Base-by-base conservation (phyloP, 2,113 vertebrate species). In the Sceloporus tristichus region DNA sequence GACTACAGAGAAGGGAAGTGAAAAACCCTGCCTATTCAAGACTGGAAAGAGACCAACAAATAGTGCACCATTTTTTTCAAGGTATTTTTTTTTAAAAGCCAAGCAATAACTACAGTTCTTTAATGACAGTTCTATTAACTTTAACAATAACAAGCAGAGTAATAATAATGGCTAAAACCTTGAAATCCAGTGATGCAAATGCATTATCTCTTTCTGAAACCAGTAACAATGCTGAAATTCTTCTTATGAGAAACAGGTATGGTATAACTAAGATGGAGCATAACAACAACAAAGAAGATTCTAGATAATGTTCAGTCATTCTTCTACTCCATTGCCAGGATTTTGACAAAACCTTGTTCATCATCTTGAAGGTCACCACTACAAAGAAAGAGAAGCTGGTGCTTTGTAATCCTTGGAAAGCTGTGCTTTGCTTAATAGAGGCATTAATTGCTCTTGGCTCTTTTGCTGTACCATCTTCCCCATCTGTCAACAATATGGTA, bases 401-500 rank as follows among this genome's bases (percentile, higher is more conserved):
- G 70, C 83, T 8, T 40, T 53, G 23, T 38, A 86, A 87, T 73
- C 29, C 68, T 56, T 80, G 6, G 73, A 84, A 93, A 89, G 21
- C 53, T 27, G 9, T 27, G 16, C 13, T 10, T 18, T 5, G 18
- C 38, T 89, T 89, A 90, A 83, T 21, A 74, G 82, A 81, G 25
- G 13, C 21, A 83, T 85, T 87, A 54, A 89, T 86, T 87, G 59
- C 59, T 88, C 80, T 65, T 1, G 4, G n/a, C 40, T 88, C 62
- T 59, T 84, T 59, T 85, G 71, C 59, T 82, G 29, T 40, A 4
- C 10, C 21, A 11, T 86, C 9, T 66, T 34, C 54, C 82, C 66
- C 76, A 77, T 88, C 90, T 92, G 91, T 87, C 90, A 92, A 29
- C 68, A 87, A 4, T 59, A 40, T 13, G 42, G 27, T 27, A 70